Evolutionary conservation across 1,140 invertebrate species (phyloP).

Genomic region (Drosophila gunungcola): DNA sequence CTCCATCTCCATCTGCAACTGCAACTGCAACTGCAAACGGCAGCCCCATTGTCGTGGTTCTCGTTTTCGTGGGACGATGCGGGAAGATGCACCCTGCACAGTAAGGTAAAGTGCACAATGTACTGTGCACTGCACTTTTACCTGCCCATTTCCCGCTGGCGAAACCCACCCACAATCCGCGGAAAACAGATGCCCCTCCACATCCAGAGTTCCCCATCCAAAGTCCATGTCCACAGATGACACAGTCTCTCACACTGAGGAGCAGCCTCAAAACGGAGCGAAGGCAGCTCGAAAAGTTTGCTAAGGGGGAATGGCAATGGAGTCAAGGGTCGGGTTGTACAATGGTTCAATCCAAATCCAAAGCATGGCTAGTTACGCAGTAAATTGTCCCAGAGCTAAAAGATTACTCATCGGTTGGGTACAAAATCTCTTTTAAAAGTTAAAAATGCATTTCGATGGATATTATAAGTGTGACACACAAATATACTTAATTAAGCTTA

Average conservation of each 20-base stretch:
- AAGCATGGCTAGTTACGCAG: no score
- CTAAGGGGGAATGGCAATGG: background rate
- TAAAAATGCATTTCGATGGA: no score
- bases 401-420: no score
- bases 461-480: no score
- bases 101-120: constrained; percentile 5
- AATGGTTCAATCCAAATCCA: no score
- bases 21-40: constrained; percentile 1
- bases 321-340: background rate
- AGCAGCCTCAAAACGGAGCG: background rate
- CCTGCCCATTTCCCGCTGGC: constrained; percentile 51
- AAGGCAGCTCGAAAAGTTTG: constrained; percentile 17
- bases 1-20: constrained; percentile 10
- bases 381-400: no score
- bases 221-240: constrained; percentile 18
- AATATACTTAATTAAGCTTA: no score
- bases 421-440: no score
- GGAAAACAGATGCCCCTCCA: constrained; percentile 4
- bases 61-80: constrained; percentile 18
- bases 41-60: constrained; percentile 27
- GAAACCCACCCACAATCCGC: constrained; percentile 49
- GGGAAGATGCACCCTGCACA: constrained; percentile 33
- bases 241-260: constrained; percentile 42
- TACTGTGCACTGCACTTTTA: constrained; percentile 55
- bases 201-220: background rate